Base-by-base conservation (phyloP, 2,113 vertebrate genomes). In the Cathartes aura region DNA sequence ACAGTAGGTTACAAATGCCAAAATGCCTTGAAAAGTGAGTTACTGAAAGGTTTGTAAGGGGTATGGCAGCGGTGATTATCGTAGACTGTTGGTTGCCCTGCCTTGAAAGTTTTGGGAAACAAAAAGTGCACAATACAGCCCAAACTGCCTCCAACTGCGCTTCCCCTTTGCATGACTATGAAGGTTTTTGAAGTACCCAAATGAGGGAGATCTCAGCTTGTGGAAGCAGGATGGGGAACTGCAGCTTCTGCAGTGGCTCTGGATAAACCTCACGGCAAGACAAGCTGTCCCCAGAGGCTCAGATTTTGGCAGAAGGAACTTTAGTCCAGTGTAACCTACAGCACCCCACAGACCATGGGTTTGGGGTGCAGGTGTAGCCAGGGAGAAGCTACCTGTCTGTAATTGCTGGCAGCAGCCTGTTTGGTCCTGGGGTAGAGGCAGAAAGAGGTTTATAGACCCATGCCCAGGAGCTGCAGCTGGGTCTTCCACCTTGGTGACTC, bases 121-220 rank as follows among this genome's bases (percentile, higher is more conserved):
- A 1, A 24, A 8, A 52, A 56, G 42, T 27, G 42, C 38, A 19
- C 1, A 1, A 24, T 24, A 8, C 72, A 38, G 52, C 58, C 63
- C 59, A n/a, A 60, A 26, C 3, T 23, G 21, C 5, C 63, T 36
- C 59, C n/a, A 43, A 2, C 22, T 27, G 14, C 4, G 43, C 16
- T 45, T 36, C n/a, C 59, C 12, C 0, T 66, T 34, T 63, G 24
- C 0, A 0, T 22, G 27, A 12, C 26, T 12, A 0, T 2, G 20
- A 23, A 45, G 58, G 7, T 6, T 17, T 59, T 34, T 40, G 38
- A 60, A 66, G 47, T 2, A 4, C 24, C 13, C 52, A 11, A 17
- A 38, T 1, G 20, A 78, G 15, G 26, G 17, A 50, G 10, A 16
- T 6, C 58, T 58, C 11, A 18, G 40, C 43, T 0, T 7, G 6